Evolutionary conservation across 2,113 vertebrate genomes (phyloP), one percentile per base, ranked within the genome.

Genomic region (Apteryx owenii): DNA sequence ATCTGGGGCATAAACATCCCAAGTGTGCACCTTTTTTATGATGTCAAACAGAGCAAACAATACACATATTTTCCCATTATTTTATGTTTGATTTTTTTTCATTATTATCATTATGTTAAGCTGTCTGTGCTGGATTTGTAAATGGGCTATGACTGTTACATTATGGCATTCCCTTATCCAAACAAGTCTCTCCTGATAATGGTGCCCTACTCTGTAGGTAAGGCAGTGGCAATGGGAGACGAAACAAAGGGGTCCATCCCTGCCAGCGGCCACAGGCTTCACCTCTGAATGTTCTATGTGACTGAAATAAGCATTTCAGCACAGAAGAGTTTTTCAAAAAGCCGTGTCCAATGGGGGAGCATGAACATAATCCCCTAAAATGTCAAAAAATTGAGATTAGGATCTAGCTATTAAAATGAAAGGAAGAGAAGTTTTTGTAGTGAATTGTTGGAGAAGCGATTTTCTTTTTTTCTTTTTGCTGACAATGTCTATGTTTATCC

Each of bases 11-110:
- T 84, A 81, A 92, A 75, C 60, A 75, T 96, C 93, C 90, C 91
- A 89, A 65, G 88, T 95, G 97, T 94, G 82, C 87, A 81, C 64
- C 89, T 89, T 96, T 95, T 97, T 94, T 95, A 82, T 90, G 86
- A 89, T 96, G 95, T 97, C 85, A 95, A 96, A 92, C 70, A 92
- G 87, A 97, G 81, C 95, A 97, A 97, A 97, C 96, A 97, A 92
- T 89, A 79, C 91, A 94, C 73, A 76, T 94, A 90, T 94, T 88
- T 91, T 93, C 69, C 89, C 89, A 96, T 96, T 97, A 97, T 91
- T 97, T 98, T 95, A 92, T 90, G 89, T 95, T 95, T 96, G 60
- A 56, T 93, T 96, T 87, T 92, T 70, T 73, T 50, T 81, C 71
- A 56, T 94, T 98, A 96, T 97, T 93, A 98, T 94, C 93, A 94